Percentiles rank a stretch among this genome's conserved stretches.
Conservation (phyloP, 2,113 vertebrate genomes). For the Mirounga angustirostris region DNA sequence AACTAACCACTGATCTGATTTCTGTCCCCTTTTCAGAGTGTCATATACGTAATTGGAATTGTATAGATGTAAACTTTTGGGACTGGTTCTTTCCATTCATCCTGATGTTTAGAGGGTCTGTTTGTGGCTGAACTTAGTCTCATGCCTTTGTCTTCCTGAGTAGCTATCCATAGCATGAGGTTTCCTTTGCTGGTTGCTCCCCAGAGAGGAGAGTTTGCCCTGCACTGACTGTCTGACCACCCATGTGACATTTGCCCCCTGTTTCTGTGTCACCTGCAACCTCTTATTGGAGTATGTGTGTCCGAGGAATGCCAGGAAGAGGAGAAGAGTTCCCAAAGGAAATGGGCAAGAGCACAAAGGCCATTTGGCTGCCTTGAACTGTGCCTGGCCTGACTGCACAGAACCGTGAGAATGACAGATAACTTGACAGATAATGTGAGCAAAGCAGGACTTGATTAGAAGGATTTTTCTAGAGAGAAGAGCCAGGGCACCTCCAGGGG, state of each 20-base stretch:
- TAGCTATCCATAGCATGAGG: neutral
- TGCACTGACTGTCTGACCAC: neutral
- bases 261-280: accelerated
- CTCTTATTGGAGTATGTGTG: neutral
- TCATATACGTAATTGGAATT: accelerated
- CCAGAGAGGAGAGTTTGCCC: neutral
- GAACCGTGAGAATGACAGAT: neutral
- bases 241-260: no score
- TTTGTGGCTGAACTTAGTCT: neutral
- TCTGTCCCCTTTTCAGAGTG: neutral
- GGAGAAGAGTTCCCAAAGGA: neutral
- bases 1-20: neutral
- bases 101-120: no score
- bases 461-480: neutral
- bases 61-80: accelerated
- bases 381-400: accelerated
- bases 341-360: neutral
- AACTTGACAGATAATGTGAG: neutral
- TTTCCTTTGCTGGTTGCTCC: neutral
- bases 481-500: neutral
- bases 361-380: neutral
- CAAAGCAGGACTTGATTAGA: neutral
- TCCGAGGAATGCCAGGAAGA: neutral
- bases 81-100: neutral
- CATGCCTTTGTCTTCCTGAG: neutral